Evolutionary conservation across 2,113 vertebrate genomes (phyloP).

Genomic region (Ivindomyrus marchei): DNA sequence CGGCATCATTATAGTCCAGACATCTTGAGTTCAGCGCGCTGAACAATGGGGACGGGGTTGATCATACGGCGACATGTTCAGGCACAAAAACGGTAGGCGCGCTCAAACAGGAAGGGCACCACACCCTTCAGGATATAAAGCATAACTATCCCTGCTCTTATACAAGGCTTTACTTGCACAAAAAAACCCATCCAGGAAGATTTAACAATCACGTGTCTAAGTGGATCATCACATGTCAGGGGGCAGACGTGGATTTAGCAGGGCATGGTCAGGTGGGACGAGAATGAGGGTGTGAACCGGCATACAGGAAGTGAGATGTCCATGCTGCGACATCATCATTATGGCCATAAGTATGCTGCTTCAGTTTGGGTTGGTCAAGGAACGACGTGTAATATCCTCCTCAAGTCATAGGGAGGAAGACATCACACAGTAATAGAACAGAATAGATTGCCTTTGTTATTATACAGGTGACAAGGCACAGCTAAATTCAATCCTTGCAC

Average conservation of each 20-base stretch:
- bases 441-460: not conserved
- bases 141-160: not conserved
- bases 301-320: not conserved
- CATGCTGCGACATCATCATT: not conserved
- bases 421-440: not conserved
- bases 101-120: not conserved
- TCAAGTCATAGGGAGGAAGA: not conserved
- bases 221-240: not conserved
- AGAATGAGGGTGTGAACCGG: not conserved
- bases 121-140: not conserved
- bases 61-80: not conserved
- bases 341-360: not conserved
- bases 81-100: not conserved
- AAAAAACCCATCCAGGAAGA: not conserved
- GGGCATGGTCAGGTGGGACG: not conserved
- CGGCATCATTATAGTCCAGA: not conserved
- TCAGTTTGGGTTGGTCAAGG: not conserved
- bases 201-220: not conserved
- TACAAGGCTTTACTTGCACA: not conserved
- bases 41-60: not conserved
- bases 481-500: not conserved
- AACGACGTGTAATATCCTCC: not conserved
- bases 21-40: not conserved
- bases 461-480: not conserved
- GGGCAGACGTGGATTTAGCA: not conserved